Conservation (phyloP, 2,113 vertebrate genomes). For the Aldabrachelys gigantea region DNA sequence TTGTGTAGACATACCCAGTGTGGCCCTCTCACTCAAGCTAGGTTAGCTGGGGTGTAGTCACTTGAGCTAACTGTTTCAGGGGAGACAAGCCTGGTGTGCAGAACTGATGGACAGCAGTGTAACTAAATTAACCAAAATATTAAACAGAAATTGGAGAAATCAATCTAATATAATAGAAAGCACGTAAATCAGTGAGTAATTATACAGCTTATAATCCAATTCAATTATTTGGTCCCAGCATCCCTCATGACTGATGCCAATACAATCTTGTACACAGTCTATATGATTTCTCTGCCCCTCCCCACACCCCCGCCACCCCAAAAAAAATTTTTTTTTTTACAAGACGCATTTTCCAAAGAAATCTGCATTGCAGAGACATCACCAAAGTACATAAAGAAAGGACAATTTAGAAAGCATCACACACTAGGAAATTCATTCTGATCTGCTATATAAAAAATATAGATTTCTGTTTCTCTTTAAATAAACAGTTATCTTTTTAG, state of each 20-base stretch:
- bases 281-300: too few species aligned
- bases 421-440: slow-evolving; percentile 1
- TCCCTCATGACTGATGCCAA: not conserved
- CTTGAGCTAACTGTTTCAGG: not conserved
- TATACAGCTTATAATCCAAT: not conserved
- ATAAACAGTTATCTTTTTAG: slow-evolving; percentile 18
- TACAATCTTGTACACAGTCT: not conserved
- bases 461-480: slow-evolving; percentile 7
- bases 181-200: not conserved
- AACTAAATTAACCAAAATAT: not conserved
- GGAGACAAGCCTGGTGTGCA: not conserved
- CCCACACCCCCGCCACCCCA: not conserved
- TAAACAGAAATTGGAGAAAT: not conserved
- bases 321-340: not conserved
- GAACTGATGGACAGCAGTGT: not conserved
- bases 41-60: not conserved
- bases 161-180: not conserved
- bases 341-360: slow-evolving; percentile 12
- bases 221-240: not conserved
- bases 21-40: not conserved
- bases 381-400: slow-evolving; percentile 15
- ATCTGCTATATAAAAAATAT: slow-evolving; percentile 21
- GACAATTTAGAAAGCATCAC: not conserved
- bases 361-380: slow-evolving; percentile 25
- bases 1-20: not conserved